phyloP scores from a whole-genome alignment of 2,113 vertebrate genomes.

The Lathamus discolor region DNA sequence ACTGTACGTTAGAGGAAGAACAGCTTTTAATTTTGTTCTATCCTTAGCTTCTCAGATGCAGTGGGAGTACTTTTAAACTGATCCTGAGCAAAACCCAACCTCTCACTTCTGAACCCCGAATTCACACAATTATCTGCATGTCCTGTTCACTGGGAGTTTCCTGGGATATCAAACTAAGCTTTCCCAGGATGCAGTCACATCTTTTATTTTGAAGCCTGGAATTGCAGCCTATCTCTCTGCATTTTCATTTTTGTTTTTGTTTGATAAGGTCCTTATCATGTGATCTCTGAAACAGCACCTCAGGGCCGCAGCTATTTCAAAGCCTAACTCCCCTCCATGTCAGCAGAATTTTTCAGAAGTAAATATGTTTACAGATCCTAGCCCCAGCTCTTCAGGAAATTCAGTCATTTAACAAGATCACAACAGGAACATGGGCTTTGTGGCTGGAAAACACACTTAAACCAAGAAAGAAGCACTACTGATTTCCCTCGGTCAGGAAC shows the following conservation, averaged over 20 bases:
- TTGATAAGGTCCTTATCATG: not conserved
- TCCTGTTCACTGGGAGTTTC: not conserved
- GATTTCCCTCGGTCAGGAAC: not conserved
- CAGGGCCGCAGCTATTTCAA: not conserved
- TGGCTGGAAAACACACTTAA: not conserved
- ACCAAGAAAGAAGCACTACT: not conserved
- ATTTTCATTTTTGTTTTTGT: not conserved
- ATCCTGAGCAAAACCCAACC: not conserved
- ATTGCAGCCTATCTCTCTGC: not conserved
- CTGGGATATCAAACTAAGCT: not conserved
- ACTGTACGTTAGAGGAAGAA: not conserved
- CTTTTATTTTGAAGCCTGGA: not conserved
- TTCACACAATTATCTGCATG: not conserved
- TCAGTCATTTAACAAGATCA: not conserved
- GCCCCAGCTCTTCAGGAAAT: not conserved
- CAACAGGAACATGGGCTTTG: not conserved
- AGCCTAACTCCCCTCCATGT: not conserved
- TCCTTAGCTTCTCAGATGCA: not conserved
- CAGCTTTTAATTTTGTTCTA: not conserved
- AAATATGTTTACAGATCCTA: not conserved
- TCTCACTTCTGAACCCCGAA: not conserved
- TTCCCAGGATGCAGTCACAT: not conserved
- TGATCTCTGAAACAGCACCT: not conserved
- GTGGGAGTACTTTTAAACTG: not conserved
- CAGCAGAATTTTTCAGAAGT: not conserved